These are phyloP conservation scores for Tipula vernalis DNA, from an alignment of 2,888 invertebrate species.

Conservation along the genomic window DNA sequence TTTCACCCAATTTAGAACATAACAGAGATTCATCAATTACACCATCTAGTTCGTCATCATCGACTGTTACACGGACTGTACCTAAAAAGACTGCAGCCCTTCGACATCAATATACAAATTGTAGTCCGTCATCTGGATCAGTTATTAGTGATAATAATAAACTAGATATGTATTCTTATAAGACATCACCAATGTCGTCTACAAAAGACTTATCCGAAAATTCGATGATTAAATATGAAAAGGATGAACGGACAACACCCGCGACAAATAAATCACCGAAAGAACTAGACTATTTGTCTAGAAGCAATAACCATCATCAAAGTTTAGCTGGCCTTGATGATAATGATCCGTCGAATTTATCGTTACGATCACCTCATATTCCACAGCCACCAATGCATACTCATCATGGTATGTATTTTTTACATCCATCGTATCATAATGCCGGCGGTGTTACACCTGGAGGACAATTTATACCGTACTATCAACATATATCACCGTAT, in stretches of 20 bases:
- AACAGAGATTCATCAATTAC: not conserved
- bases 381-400: not conserved
- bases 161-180: not conserved
- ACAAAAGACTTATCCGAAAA: not conserved
- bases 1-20: conserved; percentile 10
- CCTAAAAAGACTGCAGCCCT: conserved; percentile 37
- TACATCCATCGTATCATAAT: conserved; percentile 29
- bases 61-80: conserved; percentile 32
- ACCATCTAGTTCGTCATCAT: not conserved
- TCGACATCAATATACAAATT: not conserved
- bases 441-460: conserved; percentile 28
- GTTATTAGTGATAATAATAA: not conserved
- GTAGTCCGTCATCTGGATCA: not conserved
- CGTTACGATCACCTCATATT: not conserved
- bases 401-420: conserved; percentile 8
- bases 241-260: not conserved
- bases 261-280: not conserved
- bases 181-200: not conserved
- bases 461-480: conserved; percentile 9
- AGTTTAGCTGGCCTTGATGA: not conserved
- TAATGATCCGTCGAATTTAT: conserved; percentile 7
- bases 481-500: conserved; percentile 22
- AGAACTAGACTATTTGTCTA: conserved; percentile 1
- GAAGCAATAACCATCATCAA: not conserved
- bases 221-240: not conserved